Evolutionary conservation across 2,113 vertebrate genomes (phyloP).

Genomic region (Clupea harengus): DNA sequence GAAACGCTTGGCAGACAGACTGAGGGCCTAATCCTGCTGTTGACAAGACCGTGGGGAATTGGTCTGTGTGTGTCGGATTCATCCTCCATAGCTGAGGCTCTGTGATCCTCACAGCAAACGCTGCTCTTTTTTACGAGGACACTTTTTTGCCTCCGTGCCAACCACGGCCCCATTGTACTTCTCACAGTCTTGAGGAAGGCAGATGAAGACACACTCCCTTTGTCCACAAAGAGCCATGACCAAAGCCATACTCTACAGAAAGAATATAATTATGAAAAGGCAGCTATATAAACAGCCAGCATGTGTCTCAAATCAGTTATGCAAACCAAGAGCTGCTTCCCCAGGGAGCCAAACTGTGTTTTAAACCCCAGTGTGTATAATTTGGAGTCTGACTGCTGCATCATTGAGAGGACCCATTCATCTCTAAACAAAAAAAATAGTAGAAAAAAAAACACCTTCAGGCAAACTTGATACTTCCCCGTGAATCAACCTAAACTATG

Average conservation of each 20-base stretch:
- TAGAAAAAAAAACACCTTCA: background rate
- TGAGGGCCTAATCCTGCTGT: slow-evolving; percentile 53
- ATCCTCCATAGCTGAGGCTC: slow-evolving; percentile 42
- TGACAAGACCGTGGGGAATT: slow-evolving; percentile 54
- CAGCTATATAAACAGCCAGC: background rate
- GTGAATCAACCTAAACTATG: background rate
- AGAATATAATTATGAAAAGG: background rate
- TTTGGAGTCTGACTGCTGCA: background rate
- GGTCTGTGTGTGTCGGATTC: slow-evolving; percentile 43
- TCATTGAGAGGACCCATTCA: background rate
- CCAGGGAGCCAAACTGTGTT: background rate
- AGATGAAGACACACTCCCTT: slow-evolving; percentile 36
- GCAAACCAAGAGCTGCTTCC: background rate
- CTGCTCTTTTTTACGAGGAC: slow-evolving; percentile 29
- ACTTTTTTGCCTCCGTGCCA: slow-evolving; percentile 21
- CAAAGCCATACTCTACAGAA: slow-evolving; percentile 29
- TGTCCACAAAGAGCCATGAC: slow-evolving; percentile 24
- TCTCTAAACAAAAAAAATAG: background rate
- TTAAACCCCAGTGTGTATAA: background rate
- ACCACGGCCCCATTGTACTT: slow-evolving; percentile 1
- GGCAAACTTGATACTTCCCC: background rate
- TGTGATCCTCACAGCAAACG: slow-evolving; percentile 42
- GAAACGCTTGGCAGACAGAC: slow-evolving; percentile 47
- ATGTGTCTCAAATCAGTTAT: slow-evolving; percentile 11
- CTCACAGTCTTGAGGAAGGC: background rate